Base-by-base conservation (phyloP, 1,140 invertebrate species). In the Atta cephalotes region DNA sequence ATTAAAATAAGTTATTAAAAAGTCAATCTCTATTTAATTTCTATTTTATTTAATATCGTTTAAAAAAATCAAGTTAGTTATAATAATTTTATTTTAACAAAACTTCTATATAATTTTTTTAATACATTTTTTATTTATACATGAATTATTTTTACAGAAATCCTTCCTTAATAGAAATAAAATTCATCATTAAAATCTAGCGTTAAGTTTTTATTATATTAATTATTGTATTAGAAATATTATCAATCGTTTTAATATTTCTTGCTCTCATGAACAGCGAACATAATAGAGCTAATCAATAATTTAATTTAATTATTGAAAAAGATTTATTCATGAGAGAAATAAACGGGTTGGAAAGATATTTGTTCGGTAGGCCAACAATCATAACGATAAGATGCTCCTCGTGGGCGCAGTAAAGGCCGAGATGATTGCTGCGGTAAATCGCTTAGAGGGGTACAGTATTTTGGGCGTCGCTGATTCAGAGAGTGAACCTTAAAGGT, bases 401-500 rank as follows among this genome's bases (percentile, higher is more conserved):
- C 45, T 80, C 53, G 31, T 31, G 16, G 2, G n/a, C 9, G 65
- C 28, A n/a, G 16, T 62, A 84, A 84, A 35, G 9, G 16, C 28
- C 53, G 21, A 35, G 25, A 72, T 31, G 35, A 51, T 71, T 56
- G 16, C 65, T 21, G 78, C n/a, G 78, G 65, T n/a, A 28, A 74
- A 82, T 60, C 79, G 58, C 62, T 53, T 5, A 10, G 39, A 66
- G 70, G 58, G 18, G 66, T 56, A 39, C 72, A 31, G n/a, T 51
- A 58, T 56, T 62, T 79, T 60, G 81, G 51, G 51, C 60, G 35
- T 70, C 28, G n/a, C 45, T 39, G 62, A 80, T 71, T 53, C 21
- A 39, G 14, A 45, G 63, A 58, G 84, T 45, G 65, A 31, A 31
- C 51, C 72, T 35, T 25, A 84, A 88, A 77, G 82, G 35, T 76